Evolutionary conservation across 2,888 invertebrate species (phyloP).

Genomic region (Tridacna crocea): DNA sequence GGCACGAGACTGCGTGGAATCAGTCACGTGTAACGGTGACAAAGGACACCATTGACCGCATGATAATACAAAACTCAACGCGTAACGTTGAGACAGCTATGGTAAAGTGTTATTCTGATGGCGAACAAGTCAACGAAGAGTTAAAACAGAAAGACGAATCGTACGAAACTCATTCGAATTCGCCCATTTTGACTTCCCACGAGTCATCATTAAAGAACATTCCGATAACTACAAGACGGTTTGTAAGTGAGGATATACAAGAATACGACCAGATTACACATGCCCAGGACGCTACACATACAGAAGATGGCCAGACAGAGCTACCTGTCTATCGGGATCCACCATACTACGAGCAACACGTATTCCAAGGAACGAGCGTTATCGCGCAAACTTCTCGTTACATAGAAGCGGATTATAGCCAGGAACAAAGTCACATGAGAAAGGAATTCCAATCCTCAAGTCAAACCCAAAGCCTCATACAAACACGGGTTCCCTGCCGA

Average conservation of each 20-base stretch:
- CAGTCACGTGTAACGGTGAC: too few relatives aligned
- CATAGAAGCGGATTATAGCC: not conserved
- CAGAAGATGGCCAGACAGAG: not conserved
- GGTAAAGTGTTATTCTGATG: too few relatives aligned
- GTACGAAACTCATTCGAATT: not conserved
- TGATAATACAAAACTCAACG: too few relatives aligned
- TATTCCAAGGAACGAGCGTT: slow-evolving; percentile 14
- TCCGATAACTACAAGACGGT: not conserved
- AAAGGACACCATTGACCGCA: too few relatives aligned
- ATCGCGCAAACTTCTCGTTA: slow-evolving; percentile 16
- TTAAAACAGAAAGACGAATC: not conserved
- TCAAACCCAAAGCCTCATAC: not conserved
- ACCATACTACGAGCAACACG: slow-evolving; percentile 18
- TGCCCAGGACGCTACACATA: not conserved
- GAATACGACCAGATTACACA: not conserved
- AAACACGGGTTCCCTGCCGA: not conserved
- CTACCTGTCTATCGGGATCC: not conserved
- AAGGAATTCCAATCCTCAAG: not conserved
- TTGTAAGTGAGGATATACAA: not conserved
- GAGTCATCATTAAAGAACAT: not conserved
- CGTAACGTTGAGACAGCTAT: too few relatives aligned
- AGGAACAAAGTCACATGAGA: not conserved
- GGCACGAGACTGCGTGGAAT: too few relatives aligned
- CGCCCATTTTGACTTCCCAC: not conserved
- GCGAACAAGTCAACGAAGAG: too few relatives aligned